phyloP scores from a whole-genome alignment of 2,888 invertebrate genomes.

The Hartigia nigra region DNA sequence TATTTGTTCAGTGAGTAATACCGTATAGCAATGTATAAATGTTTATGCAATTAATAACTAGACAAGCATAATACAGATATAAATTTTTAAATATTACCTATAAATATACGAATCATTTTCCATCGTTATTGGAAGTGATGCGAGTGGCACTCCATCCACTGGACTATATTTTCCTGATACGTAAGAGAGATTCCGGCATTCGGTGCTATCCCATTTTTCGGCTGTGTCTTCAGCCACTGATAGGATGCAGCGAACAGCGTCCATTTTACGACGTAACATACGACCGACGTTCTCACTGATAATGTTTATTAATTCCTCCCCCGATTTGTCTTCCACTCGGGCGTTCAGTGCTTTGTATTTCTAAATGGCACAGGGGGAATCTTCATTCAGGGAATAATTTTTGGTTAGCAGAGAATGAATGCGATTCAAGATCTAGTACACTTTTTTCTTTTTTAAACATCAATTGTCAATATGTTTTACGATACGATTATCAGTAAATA shows the following conservation, averaged over 20 bases:
- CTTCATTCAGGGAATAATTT: neutral
- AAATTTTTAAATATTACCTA: constrained; percentile 22
- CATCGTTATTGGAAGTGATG: constrained; percentile 53
- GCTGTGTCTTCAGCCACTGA: constrained; percentile 79
- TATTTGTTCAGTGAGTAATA: neutral
- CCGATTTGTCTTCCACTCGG: constrained; percentile 83
- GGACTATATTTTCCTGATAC: constrained; percentile 86
- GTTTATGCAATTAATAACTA: neutral
- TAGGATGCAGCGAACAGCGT: constrained; percentile 88
- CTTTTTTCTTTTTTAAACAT: neutral
- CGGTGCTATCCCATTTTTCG: constrained; percentile 68
- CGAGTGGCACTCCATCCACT: constrained; percentile 57
- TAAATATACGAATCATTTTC: constrained; percentile 46
- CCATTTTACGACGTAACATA: constrained; percentile 89
- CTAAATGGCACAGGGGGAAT: constrained; percentile 62
- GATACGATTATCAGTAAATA: neutral
- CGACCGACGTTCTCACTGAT: constrained; percentile 84
- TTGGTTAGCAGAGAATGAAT: neutral
- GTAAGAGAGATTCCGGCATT: constrained; percentile 69
- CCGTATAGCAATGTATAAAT: neutral
- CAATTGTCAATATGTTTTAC: neutral
- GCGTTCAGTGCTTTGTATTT: constrained; percentile 84
- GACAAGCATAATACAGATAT: neutral
- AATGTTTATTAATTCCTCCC: constrained; percentile 80
- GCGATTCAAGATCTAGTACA: neutral